Evolutionary conservation across 2,797 vertebrate species (phyloP), one percentile per base, ranked within the genome.

Genomic region (Hydrocynus forskahlii): DNA sequence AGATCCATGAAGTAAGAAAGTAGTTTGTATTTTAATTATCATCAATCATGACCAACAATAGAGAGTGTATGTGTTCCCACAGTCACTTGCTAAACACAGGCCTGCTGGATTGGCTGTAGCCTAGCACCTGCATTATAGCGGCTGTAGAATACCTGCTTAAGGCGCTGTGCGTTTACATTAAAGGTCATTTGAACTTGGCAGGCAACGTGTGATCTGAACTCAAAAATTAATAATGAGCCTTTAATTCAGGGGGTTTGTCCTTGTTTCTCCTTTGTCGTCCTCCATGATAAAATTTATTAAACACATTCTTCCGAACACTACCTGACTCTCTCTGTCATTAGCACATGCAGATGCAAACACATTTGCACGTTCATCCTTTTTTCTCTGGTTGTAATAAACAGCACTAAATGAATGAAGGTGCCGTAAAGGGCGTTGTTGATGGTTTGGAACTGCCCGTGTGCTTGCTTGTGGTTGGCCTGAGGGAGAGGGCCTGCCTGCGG

Each of bases 401-500:
- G 75, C 5, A 9, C 52, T 48, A 35, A 66, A 64, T 76, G 60
- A 74, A 59, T 43, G n/a, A 60, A 74, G 72, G 54, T 60, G 16
- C n/a, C 66, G 45, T 76, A 63, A 66, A 76, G 75, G 40, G 75
- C 43, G 16, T 10, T 21, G 43, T n/a, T 50, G 59, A 23, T 66
- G 60, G 45, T 48, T 74, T 60, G 72, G 19, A 74, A 60, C 54
- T 59, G 54, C 25, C 17, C 9, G 29, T 12, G 14, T 21, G 52
- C 35, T 35, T 43, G 54, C 72, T 74, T 5, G 14, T 43, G 19
- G 55, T 13, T 7, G 72, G 35, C 72, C 4, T 70, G 64, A 69
- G 57, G 74, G 63, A 59, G 70, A 69, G 76, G 43, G 63, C 29
- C 72, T 68, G 74, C 14, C 10, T 78, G 78, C 64, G 55, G 62